phyloP scores from a whole-genome alignment of 2,113 vertebrate species.

The Aepyceros melampus region DNA sequence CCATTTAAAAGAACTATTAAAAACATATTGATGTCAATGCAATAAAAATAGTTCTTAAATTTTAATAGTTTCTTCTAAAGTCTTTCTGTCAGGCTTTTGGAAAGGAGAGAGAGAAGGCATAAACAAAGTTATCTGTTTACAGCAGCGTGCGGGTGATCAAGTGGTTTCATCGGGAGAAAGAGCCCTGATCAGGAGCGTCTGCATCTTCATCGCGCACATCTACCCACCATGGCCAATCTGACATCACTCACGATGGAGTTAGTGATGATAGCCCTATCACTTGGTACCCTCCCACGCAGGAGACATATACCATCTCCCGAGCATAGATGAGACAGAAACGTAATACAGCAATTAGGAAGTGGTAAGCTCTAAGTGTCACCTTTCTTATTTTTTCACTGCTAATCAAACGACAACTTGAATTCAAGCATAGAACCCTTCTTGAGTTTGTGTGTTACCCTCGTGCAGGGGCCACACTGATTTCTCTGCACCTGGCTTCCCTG shows the following conservation, averaged over 20 bases:
- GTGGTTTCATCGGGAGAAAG: neutral
- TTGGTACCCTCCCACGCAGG: neutral
- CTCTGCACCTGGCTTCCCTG: neutral
- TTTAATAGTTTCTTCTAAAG: neutral
- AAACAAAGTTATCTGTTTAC: neutral
- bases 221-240: too few relatives aligned
- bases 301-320: neutral
- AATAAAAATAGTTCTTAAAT: neutral
- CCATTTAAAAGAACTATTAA: neutral
- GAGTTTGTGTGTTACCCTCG: neutral
- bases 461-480: neutral
- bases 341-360: neutral
- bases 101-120: neutral
- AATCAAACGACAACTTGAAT: neutral
- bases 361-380: neutral
- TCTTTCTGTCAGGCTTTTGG: neutral
- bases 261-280: rapidly evolving
- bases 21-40: neutral
- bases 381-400: neutral
- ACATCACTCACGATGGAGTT: neutral
- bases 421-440: rapidly evolving
- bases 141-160: neutral
- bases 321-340: neutral
- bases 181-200: neutral
- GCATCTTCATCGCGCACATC: neutral